Evolutionary conservation across 35 echinoderm and acorn worm species (phyloP).

Genomic region (Diadema setosum): DNA sequence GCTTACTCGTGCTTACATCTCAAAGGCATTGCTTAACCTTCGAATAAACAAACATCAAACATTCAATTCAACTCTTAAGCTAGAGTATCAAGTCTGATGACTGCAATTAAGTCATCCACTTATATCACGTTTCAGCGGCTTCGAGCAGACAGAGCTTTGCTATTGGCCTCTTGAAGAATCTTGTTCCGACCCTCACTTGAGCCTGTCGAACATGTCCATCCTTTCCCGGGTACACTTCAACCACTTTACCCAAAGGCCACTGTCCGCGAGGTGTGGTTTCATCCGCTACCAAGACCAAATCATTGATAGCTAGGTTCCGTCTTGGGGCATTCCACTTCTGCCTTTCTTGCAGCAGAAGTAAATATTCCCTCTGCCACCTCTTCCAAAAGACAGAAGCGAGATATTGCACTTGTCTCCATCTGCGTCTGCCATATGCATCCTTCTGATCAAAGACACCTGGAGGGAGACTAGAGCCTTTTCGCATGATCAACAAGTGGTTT

Average conservation of each 20-base stretch:
- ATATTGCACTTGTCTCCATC: slow-evolving; percentile 79
- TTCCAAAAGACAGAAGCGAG: slow-evolving; percentile 59
- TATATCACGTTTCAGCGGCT: background rate
- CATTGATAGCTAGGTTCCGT: slow-evolving; percentile 9
- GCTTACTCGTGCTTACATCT: too few species aligned
- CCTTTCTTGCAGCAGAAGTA: background rate
- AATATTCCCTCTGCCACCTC: slow-evolving; percentile 46
- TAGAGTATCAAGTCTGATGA: too few species aligned
- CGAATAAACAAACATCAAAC: too few species aligned
- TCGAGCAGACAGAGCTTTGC: slow-evolving; percentile 64
- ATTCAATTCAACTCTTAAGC: too few species aligned
- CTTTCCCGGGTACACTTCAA: slow-evolving; percentile 3
- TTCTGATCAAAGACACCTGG: background rate
- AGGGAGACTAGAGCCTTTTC: background rate
- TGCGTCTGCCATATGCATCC: background rate
- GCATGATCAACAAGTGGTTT: slow-evolving; percentile 14
- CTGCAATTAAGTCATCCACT: too few species aligned
- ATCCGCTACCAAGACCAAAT: slow-evolving; percentile 22
- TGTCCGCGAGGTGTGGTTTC: slow-evolving; percentile 4
- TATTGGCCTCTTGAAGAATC: slow-evolving; percentile 49
- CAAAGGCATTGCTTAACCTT: too few species aligned
- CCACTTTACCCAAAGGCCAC: slow-evolving; percentile 36
- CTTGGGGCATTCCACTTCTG: background rate
- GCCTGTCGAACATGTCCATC: slow-evolving; percentile 21
- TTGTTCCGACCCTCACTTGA: slow-evolving; percentile 26